Base-by-base conservation (phyloP, 2,113 vertebrate species). In the Tupaia chinensis region DNA sequence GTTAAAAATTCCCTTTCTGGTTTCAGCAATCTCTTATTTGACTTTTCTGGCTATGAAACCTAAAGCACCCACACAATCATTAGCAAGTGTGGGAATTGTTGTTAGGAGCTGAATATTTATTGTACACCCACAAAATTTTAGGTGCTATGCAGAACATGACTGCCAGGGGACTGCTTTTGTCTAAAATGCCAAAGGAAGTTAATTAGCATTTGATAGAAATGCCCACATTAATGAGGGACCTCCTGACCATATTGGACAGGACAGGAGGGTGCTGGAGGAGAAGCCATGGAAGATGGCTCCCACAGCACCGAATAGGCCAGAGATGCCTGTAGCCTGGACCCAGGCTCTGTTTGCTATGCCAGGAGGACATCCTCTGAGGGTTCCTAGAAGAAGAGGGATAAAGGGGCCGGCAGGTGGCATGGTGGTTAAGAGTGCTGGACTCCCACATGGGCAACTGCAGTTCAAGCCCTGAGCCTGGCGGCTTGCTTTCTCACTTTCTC, bases 41-140 rank as follows among this genome's bases (percentile, higher is more conserved):
- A 82, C 69, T 92, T 96, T 95, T 91, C 89, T 94, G 89, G 91
- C 87, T 77, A n/a, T 91, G 91, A 91, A 95, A 94, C 82, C 86
- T 84, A 90, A 86, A 25, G 70, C 10, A 7, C 95, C 97, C 93
- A 98, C 96, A 87, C 83, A 80, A 15, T 95, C 95, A 95, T 96
- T 93, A 95, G 96, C 95, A 94, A 95, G 94, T 74, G 87, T 97
- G 93, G 94, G 87, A 95, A 92, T 65, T 88, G 77, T 79, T 92
- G 94, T 95, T 87, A 91, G 93, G 94, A 77, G 70, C 72, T 86
- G 97, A 95, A 77, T 96, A 77, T 97, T 95, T 96, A 83, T 94
- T 89, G 76, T 16, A 94, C 83, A 87, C 94, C 97, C 97, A 97
- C 96, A 82, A 58, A 68, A 56, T 93, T 97, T 94, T 78, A 94